Conservation (phyloP, 2,888 invertebrate genomes). For the Willowsia nigromaculata region DNA sequence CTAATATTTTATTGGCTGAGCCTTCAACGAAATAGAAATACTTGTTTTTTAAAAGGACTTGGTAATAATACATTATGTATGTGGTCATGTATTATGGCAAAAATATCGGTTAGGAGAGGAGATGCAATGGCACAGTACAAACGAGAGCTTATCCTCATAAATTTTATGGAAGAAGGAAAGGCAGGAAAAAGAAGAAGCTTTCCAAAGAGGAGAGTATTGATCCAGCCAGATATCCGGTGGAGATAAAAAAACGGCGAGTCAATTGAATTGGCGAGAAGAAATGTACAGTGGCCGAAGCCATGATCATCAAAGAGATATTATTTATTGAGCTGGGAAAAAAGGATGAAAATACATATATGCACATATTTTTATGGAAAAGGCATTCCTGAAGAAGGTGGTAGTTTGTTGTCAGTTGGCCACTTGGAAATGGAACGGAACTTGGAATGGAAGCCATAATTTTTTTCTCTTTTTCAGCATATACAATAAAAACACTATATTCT, state of each 20-base stretch:
- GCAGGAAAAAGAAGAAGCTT: not conserved
- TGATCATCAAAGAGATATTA: not conserved
- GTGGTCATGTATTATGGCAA: too few relatives aligned
- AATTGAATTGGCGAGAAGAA: not conserved
- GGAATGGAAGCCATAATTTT: too few relatives aligned
- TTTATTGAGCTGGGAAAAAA: not conserved
- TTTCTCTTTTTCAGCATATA: too few relatives aligned
- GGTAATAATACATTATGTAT: too few relatives aligned
- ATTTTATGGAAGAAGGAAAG: not conserved
- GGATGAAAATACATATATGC: not conserved
- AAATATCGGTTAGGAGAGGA: too few relatives aligned
- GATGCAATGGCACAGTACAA: not conserved
- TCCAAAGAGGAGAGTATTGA: not conserved
- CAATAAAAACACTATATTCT: too few relatives aligned
- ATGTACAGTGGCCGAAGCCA: not conserved
- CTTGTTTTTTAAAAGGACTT: too few relatives aligned
- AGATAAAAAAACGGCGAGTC: not conserved
- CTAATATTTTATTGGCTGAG: too few relatives aligned
- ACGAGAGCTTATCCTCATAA: not conserved
- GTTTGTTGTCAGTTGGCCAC: not conserved
- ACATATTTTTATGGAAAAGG: not conserved
- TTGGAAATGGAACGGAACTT: not conserved
- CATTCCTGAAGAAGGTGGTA: too few relatives aligned
- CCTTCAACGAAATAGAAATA: too few relatives aligned
- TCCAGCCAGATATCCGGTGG: not conserved